phyloP scores from a whole-genome alignment of 2,888 invertebrate species.

The Drosophila gaucha region DNA sequence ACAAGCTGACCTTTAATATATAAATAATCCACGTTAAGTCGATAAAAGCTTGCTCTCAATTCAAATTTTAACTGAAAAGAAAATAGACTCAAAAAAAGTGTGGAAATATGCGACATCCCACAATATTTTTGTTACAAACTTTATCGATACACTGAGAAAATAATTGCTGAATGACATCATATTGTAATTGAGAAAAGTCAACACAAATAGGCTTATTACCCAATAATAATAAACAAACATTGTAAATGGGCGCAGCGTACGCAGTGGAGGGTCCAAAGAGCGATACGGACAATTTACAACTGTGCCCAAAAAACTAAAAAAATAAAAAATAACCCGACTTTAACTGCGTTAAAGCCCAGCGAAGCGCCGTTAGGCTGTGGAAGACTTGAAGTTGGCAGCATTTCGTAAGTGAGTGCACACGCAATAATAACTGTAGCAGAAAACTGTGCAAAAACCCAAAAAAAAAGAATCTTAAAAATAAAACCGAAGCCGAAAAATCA shows the following conservation, averaged over 20 bases:
- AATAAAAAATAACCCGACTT: constrained; percentile 22
- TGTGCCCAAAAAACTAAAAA: constrained; percentile 31
- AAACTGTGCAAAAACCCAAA: constrained; percentile 38
- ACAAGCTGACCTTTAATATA: neutral
- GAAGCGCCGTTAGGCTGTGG: constrained; percentile 55
- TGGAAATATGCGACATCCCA: too few species aligned
- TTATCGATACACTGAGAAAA: constrained; percentile 4
- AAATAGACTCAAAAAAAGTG: too few species aligned
- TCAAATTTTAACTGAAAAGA: neutral
- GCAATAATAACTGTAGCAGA: constrained; percentile 71
- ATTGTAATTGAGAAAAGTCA: constrained; percentile 1
- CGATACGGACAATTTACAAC: constrained; percentile 50
- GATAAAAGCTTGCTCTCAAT: neutral
- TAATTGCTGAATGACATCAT: constrained; percentile 23
- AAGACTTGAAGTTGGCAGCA: constrained; percentile 36
- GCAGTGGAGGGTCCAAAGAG: constrained; percentile 20
- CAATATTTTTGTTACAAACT: too few species aligned
- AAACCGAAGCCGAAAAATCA: constrained; percentile 30
- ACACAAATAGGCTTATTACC: constrained; percentile 18
- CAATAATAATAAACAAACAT: constrained; percentile 32
- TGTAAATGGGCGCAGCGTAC: constrained; percentile 30
- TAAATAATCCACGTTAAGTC: neutral
- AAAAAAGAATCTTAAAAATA: neutral
- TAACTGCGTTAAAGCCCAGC: constrained; percentile 56
- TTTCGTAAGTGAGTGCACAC: constrained; percentile 63